Base-by-base conservation (phyloP, 92 coral and sea anemone genomes). In the Heteractis magnifica region DNA sequence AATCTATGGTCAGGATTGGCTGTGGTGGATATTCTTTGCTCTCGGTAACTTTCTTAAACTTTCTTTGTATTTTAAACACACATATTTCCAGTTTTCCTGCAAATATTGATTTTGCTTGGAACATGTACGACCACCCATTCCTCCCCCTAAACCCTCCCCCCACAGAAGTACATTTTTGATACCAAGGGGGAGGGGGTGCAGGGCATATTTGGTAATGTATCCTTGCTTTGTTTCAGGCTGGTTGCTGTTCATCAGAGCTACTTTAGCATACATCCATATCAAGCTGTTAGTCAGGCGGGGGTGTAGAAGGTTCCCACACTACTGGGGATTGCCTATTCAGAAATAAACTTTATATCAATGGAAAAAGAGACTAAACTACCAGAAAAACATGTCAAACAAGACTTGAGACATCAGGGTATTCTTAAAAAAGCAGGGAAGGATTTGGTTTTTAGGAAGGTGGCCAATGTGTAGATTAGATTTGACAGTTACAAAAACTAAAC, bases 1-100 rank as follows among this genome's bases (percentile, higher is more conserved):
- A 80, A 77, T 89, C 18, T 89, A 92, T 87, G 90, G 92, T 21
- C 95, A 94, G 78, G 91, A 93, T 0, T 95, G 98, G 98, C 78
- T 95, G 72, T 95, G 98, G 98, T 95, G 98, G 98, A 84, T 95
- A 9, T 88, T 94, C 75, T 91, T 94, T 82, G 95, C 97, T 56
- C 89, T 94, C 59, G 98, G 98, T 95, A 86, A 90, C 88, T 78
- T 13, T 0, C 44, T 2, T 34, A 34, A 34, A 34, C 44, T 34
- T 34, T 34, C 3, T 34, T 34, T 34, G 44, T 34, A 34, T 34
- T 34, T 34, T 2, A 34, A 34, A 34, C 44, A 34, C 44, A 34
- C 44, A 34, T 2, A 34, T 34, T 34, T 34, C 44, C 44, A 34
- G 44, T 34, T 34, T 34, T 34, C 44, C 44, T 34, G 44, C 44